Conservation (phyloP, 2,888 invertebrate species). For the Temnothorax ravouxi region DNA sequence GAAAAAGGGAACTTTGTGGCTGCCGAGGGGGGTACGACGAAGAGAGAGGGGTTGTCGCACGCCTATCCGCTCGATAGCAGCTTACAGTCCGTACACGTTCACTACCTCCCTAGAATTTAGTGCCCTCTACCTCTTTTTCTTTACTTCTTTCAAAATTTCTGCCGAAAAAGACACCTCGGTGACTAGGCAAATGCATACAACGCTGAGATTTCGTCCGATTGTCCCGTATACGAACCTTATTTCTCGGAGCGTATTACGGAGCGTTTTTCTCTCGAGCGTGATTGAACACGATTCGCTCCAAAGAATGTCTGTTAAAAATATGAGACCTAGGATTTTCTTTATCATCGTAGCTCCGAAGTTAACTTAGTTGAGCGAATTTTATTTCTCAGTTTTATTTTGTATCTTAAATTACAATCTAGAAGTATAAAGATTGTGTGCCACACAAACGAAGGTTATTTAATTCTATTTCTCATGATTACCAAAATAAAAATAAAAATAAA, state of each 20-base stretch:
- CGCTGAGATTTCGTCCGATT: conserved; percentile 31
- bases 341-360: neutral
- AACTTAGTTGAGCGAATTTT: conserved; percentile 14
- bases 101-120: conserved; percentile 76
- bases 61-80: conserved; percentile 86
- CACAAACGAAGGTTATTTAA: neutral
- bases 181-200: conserved; percentile 34
- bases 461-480: neutral
- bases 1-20: conserved; percentile 73
- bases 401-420: neutral
- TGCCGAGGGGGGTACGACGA: conserved; percentile 69
- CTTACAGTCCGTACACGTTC: conserved; percentile 84
- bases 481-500: neutral
- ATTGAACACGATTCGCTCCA: conserved; percentile 29
- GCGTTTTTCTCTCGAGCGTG: conserved; percentile 3
- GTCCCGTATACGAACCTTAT: neutral
- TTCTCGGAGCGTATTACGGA: conserved; percentile 13
- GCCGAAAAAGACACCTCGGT: conserved; percentile 22
- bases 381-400: neutral
- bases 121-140: conserved; percentile 64
- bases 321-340: neutral
- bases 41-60: conserved; percentile 80
- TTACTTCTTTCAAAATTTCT: conserved; percentile 37
- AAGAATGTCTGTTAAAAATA: conserved; percentile 17
- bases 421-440: neutral